phyloP scores from a whole-genome alignment of 2,888 invertebrate genomes.

The Epinotia nisella region DNA sequence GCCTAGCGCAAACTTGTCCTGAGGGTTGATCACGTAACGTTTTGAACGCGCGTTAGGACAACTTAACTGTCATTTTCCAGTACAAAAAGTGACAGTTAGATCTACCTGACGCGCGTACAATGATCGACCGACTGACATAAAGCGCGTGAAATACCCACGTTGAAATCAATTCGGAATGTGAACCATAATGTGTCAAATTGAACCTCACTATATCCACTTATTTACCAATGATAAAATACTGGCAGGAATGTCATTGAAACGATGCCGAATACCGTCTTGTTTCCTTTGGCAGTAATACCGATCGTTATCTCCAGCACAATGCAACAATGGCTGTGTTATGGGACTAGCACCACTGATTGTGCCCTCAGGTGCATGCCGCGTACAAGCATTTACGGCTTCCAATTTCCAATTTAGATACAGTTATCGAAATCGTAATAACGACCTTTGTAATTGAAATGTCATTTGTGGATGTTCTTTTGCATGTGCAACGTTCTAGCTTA shows the following conservation, averaged over 20 bases:
- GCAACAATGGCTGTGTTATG: slow-evolving; percentile 5
- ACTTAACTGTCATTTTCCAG: too few species aligned
- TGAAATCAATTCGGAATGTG: too few species aligned
- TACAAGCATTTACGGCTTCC: slow-evolving; percentile 10
- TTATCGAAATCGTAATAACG: not conserved
- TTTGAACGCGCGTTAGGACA: too few species aligned
- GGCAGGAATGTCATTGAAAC: not conserved
- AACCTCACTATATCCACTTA: too few species aligned
- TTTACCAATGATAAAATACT: not conserved
- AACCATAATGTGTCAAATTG: too few species aligned
- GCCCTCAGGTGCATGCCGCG: slow-evolving; percentile 25
- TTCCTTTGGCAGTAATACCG: not conserved
- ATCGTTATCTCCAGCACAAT: not conserved
- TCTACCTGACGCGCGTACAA: too few species aligned
- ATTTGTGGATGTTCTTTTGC: not conserved
- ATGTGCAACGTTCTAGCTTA: not conserved
- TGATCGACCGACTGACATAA: too few species aligned
- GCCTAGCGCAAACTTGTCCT: too few species aligned
- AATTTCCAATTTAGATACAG: slow-evolving; percentile 25
- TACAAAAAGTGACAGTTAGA: too few species aligned
- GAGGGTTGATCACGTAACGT: too few species aligned
- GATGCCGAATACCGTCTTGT: not conserved
- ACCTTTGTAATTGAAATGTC: not conserved
- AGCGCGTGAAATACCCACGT: too few species aligned
- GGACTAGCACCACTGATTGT: slow-evolving; percentile 28